A percentile compares a stretch with the other conserved stretches of the same genome.
These are phyloP conservation scores for Pammene aurita DNA, from an alignment of 2,888 invertebrate species.

Conservation along the genomic window DNA sequence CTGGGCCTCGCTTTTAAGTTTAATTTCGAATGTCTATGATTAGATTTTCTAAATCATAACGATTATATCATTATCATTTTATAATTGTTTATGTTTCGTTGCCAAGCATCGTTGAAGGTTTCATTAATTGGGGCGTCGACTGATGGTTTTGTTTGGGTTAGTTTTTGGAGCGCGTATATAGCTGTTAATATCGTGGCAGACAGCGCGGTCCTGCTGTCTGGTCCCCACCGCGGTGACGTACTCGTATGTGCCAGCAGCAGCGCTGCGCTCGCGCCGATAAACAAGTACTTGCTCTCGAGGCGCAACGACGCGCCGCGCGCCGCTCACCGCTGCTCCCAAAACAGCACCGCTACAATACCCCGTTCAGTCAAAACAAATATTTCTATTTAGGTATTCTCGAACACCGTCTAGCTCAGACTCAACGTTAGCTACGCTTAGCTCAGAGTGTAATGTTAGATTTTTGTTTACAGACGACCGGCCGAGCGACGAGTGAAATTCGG, in stretches of 20 bases:
- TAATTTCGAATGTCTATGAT: background rate
- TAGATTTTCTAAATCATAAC: background rate
- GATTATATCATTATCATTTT: background rate
- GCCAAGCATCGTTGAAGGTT: background rate
- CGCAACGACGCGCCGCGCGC: slow-evolving; percentile 58
- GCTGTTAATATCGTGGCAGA: slow-evolving; percentile 50
- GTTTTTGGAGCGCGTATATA: slow-evolving; percentile 17
- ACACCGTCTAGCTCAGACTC: slow-evolving; percentile 1
- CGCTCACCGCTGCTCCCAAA: slow-evolving; percentile 46
- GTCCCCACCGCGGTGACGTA: slow-evolving; percentile 68
- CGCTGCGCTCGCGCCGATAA: slow-evolving; percentile 56
- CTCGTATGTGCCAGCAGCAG: slow-evolving; percentile 48
- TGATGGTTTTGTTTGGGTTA: slow-evolving; percentile 5
- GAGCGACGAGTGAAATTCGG: slow-evolving; percentile 70
- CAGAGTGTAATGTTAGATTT: slow-evolving; percentile 44
- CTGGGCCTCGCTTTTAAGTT: background rate
- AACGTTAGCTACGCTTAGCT: background rate
- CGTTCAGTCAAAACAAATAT: slow-evolving; percentile 33
- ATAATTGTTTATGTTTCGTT: background rate
- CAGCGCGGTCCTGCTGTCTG: slow-evolving; percentile 60
- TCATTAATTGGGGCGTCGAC: background rate
- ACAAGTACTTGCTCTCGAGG: slow-evolving; percentile 67
- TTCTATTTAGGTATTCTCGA: slow-evolving; percentile 22
- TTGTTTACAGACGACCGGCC: slow-evolving; percentile 67
- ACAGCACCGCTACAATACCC: slow-evolving; percentile 49